Evolutionary conservation across 2,888 invertebrate species (phyloP).

Genomic region (Euphydryas editha): DNA sequence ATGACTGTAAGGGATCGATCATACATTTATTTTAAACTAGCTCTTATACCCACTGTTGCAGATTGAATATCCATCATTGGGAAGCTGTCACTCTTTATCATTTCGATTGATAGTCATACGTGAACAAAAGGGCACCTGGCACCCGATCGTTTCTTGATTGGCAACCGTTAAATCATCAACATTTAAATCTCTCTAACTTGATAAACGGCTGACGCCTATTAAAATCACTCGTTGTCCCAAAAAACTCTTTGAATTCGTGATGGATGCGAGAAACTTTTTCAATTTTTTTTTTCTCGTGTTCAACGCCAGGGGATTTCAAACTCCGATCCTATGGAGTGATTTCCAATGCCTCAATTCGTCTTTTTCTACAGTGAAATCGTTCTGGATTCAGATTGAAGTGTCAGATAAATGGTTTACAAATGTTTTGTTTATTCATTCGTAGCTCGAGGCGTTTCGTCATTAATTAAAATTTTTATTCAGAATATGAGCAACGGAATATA

Average conservation of each 20-base stretch:
- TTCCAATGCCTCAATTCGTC: slow-evolving; percentile 39
- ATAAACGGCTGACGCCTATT: slow-evolving; percentile 44
- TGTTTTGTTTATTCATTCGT: slow-evolving; percentile 30
- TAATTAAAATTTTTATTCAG: slow-evolving; percentile 1
- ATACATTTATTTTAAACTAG: background rate
- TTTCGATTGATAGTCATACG: slow-evolving; percentile 29
- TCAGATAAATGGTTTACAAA: slow-evolving; percentile 33
- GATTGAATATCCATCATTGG: slow-evolving; percentile 18
- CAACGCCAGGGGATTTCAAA: slow-evolving; percentile 36
- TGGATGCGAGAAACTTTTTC: slow-evolving; percentile 49
- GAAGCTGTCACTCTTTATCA: slow-evolving; percentile 32
- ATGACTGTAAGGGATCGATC: no score
- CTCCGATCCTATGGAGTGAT: slow-evolving; percentile 44
- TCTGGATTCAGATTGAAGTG: slow-evolving; percentile 28
- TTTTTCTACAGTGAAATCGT: slow-evolving; percentile 35
- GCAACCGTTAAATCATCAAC: slow-evolving; percentile 42
- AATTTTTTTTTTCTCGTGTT: slow-evolving; percentile 44
- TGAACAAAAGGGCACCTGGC: slow-evolving; percentile 35
- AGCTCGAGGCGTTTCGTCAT: slow-evolving; percentile 2
- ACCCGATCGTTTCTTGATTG: slow-evolving; percentile 41
- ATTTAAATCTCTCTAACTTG: slow-evolving; percentile 38
- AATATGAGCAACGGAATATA: background rate
- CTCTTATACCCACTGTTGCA: background rate
- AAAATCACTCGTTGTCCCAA: slow-evolving; percentile 46
- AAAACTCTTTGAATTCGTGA: slow-evolving; percentile 47